phyloP scores from a whole-genome alignment of 23 tunicate genomes.

The Aplidium turbinatum region DNA sequence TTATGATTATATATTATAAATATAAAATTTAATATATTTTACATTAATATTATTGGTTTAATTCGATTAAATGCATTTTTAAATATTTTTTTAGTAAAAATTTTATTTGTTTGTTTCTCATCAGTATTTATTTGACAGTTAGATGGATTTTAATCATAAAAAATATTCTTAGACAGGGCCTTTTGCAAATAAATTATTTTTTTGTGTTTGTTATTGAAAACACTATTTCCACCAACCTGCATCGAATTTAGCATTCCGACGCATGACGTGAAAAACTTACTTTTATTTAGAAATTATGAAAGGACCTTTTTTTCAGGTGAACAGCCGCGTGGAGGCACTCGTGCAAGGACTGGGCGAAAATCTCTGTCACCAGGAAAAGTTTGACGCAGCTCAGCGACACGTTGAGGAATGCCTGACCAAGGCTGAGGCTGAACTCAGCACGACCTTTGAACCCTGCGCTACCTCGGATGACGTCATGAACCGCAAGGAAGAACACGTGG shows the following conservation, averaged over 20 bases:
- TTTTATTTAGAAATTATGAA: too few species aligned
- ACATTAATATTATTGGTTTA: too few species aligned
- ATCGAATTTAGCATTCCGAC: too few species aligned
- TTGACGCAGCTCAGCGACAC: slow-evolving; percentile 46
- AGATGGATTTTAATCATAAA: too few species aligned
- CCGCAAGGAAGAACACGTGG: slow-evolving; percentile 70
- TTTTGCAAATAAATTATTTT: too few species aligned
- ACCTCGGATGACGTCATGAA: slow-evolving; percentile 48
- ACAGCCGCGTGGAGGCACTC: slow-evolving; percentile 59
- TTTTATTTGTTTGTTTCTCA: neutral
- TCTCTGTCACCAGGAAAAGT: slow-evolving; percentile 74
- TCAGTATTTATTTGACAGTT: too few species aligned
- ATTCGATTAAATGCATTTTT: too few species aligned
- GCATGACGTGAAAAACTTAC: too few species aligned
- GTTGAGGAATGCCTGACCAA: slow-evolving; percentile 41
- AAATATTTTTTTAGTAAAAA: too few species aligned
- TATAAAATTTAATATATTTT: neutral
- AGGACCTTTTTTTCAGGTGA: slow-evolving; percentile 53
- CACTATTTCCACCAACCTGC: too few species aligned
- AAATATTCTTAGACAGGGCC: too few species aligned
- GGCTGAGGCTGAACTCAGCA: slow-evolving; percentile 47
- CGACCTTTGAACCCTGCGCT: slow-evolving; percentile 44
- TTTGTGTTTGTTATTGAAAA: too few species aligned
- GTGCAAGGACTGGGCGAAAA: slow-evolving; percentile 69
- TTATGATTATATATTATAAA: neutral